Conservation (phyloP, 2,797 vertebrate species). For the Diceros bicornis region DNA sequence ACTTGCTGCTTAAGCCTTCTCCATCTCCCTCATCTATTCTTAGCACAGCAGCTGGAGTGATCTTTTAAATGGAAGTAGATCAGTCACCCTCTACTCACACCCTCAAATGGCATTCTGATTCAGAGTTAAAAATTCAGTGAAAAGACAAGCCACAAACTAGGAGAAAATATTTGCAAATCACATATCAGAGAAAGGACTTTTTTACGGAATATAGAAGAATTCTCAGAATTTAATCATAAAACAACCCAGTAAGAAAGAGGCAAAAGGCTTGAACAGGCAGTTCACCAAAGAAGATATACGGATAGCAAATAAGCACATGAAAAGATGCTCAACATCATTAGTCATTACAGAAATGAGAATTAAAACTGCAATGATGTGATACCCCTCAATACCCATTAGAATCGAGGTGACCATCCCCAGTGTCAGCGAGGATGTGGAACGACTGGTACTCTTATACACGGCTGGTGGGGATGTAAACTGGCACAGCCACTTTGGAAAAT, state of each 20-base stretch:
- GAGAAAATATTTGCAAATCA: conserved; percentile 4
- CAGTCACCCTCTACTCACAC: neutral
- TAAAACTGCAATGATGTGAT: neutral
- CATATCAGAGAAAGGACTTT: neutral
- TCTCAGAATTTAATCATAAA: neutral
- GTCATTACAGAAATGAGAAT: neutral
- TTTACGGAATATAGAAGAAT: neutral
- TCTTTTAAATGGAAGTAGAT: neutral
- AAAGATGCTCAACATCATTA: neutral
- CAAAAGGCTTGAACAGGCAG: neutral
- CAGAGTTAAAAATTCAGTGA: neutral
- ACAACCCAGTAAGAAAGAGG: neutral
- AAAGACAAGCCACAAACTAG: neutral
- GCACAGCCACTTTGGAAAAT: neutral
- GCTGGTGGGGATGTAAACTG: neutral
- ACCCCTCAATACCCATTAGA: neutral
- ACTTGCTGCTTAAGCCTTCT: neutral
- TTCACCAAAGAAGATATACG: neutral
- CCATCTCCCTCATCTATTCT: neutral
- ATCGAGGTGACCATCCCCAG: neutral
- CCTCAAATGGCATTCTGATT: neutral
- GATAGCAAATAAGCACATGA: neutral
- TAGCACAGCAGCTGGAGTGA: neutral
- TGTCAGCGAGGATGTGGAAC: neutral
- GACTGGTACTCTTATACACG: neutral